Percentiles rank a stretch among this genome's conserved stretches.
Conservation (phyloP, 2,797 vertebrate genomes). For the Syngnathus rostellatus region DNA sequence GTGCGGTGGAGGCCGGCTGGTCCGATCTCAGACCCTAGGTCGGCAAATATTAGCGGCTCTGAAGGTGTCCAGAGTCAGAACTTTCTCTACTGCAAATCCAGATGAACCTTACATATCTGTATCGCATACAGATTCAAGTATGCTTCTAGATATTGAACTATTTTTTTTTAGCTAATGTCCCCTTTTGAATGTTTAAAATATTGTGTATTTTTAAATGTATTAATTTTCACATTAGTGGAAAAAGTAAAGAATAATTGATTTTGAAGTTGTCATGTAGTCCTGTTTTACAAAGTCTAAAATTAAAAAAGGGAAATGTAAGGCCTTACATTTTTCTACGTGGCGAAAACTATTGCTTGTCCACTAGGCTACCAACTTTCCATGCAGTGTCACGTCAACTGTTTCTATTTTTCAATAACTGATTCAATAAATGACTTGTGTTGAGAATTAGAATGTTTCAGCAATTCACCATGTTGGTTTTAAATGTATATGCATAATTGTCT, state of each 20-base stretch:
- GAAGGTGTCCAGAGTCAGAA: slow-evolving; percentile 62
- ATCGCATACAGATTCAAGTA: slow-evolving; percentile 78
- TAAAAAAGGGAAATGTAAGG: too few species aligned
- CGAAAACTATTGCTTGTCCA: too few species aligned
- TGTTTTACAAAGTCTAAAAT: background rate
- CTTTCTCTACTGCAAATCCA: slow-evolving; percentile 85
- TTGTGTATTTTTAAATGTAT: background rate
- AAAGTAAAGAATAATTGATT: background rate
- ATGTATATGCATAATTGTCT: too few species aligned
- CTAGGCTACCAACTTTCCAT: too few species aligned
- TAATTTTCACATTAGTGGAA: background rate
- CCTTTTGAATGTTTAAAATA: background rate
- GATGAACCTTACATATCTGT: slow-evolving; percentile 80
- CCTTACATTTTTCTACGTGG: too few species aligned
- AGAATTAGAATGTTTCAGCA: too few species aligned
- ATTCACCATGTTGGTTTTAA: too few species aligned
- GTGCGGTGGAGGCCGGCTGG: slow-evolving; percentile 74
- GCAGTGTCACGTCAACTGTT: too few species aligned
- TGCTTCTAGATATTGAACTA: slow-evolving; percentile 6
- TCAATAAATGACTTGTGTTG: too few species aligned
- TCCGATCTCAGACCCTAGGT: slow-evolving; percentile 69
- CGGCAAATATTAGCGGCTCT: slow-evolving; percentile 70
- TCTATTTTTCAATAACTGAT: too few species aligned
- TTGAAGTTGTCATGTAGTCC: background rate
- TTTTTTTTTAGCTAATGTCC: background rate